phyloP scores from a whole-genome alignment of 2,888 invertebrate genomes.

The Oegoconia quadripuncta region DNA sequence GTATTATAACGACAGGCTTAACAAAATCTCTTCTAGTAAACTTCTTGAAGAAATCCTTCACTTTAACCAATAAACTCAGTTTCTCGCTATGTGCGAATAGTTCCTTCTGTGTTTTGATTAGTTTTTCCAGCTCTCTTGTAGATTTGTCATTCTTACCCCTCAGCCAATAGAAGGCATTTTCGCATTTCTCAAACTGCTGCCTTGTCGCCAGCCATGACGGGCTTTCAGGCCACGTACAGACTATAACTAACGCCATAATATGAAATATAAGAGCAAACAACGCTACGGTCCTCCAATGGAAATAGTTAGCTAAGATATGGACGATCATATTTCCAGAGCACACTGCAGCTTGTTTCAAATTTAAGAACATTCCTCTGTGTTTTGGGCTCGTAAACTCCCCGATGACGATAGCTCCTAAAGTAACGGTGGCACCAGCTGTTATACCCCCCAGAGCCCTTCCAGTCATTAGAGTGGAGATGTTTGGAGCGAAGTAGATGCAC shows the following conservation, averaged over 20 bases:
- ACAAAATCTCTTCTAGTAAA: slow-evolving; percentile 44
- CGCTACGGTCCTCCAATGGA: slow-evolving; percentile 37
- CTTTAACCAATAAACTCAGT: slow-evolving; percentile 8
- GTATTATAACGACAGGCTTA: slow-evolving; percentile 40
- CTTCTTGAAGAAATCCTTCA: slow-evolving; percentile 30
- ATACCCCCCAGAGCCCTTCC: slow-evolving; percentile 48
- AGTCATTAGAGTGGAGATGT: slow-evolving; percentile 40
- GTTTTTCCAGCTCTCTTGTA: slow-evolving; percentile 32
- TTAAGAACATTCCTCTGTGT: slow-evolving; percentile 42
- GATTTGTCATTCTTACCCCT: slow-evolving; percentile 50
- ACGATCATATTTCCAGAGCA: slow-evolving; percentile 32
- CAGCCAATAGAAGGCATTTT: slow-evolving; percentile 68
- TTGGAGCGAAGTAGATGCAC: slow-evolving; percentile 39
- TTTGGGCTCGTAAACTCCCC: slow-evolving; percentile 46
- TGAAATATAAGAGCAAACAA: slow-evolving; percentile 28
- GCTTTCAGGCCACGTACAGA: slow-evolving; percentile 77
- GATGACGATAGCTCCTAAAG: slow-evolving; percentile 42
- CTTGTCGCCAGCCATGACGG: slow-evolving; percentile 77
- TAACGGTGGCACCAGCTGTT: slow-evolving; percentile 63
- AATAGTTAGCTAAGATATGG: slow-evolving; percentile 34
- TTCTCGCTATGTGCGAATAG: background rate
- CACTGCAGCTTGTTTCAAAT: slow-evolving; percentile 36
- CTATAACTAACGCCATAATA: slow-evolving; percentile 28
- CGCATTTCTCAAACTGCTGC: slow-evolving; percentile 62
- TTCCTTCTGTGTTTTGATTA: slow-evolving; percentile 40